These are phyloP conservation scores for Microdon myrmicae DNA, from an alignment of 2,888 invertebrate species.

Conservation along the genomic window DNA sequence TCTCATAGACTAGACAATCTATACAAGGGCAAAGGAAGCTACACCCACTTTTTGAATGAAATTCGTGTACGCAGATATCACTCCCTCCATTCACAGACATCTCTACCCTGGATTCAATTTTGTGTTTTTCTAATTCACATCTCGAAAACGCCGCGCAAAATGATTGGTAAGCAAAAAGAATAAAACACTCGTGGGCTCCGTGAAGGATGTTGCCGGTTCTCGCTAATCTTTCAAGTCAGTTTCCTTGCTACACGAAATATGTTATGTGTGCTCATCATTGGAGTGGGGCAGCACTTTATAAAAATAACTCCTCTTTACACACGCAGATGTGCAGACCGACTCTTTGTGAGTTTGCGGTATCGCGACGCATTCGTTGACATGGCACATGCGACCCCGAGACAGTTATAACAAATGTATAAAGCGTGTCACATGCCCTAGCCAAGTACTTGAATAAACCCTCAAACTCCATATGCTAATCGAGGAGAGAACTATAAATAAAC, in stretches of 20 bases:
- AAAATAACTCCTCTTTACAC: conserved; percentile 21
- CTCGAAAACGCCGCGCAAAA: too few relatives aligned
- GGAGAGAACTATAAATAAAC: conserved; percentile 45
- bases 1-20: too few relatives aligned
- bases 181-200: too few relatives aligned
- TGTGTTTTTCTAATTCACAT: too few relatives aligned
- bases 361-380: conserved; percentile 28
- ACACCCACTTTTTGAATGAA: too few relatives aligned
- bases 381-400: conserved; percentile 38
- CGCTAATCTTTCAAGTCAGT: neutral
- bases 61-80: too few relatives aligned
- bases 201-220: too few relatives aligned
- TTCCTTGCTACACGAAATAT: neutral
- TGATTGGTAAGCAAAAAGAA: too few relatives aligned
- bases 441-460: conserved; percentile 4
- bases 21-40: too few relatives aligned
- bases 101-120: too few relatives aligned
- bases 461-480: conserved; percentile 27
- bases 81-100: too few relatives aligned
- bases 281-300: too few relatives aligned
- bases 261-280: neutral
- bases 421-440: conserved; percentile 40
- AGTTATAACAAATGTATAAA: conserved; percentile 49
- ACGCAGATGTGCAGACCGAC: conserved; percentile 39
- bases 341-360: conserved; percentile 12